These are phyloP conservation scores for Corvus cornix DNA, from an alignment of 2,113 vertebrate genomes.

Conservation along the genomic window DNA sequence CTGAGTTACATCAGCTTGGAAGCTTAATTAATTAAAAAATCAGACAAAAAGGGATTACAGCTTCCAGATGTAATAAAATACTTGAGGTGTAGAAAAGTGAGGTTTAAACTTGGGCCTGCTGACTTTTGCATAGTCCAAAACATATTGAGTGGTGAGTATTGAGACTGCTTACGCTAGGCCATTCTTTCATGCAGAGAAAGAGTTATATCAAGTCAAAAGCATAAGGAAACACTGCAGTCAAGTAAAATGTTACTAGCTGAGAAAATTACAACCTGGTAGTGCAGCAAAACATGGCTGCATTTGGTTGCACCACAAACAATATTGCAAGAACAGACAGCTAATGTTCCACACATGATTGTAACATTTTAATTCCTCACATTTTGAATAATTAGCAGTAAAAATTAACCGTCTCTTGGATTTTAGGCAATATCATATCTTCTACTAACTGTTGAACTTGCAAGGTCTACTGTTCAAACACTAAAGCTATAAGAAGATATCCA, in stretches of 20 bases:
- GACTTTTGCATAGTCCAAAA: not conserved
- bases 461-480: not conserved
- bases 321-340: not conserved
- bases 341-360: not conserved
- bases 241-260: not conserved
- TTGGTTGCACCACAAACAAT: not conserved
- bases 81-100: not conserved
- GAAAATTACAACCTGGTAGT: not conserved
- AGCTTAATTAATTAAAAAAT: not conserved
- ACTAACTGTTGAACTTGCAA: not conserved
- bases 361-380: not conserved
- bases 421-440: not conserved
- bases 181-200: not conserved
- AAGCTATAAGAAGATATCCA: not conserved
- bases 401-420: not conserved
- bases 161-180: not conserved
- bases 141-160: not conserved
- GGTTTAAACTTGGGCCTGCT: not conserved
- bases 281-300: not conserved
- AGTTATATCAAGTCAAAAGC: not conserved
- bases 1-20: not conserved
- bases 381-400: not conserved
- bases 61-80: not conserved
- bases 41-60: not conserved
- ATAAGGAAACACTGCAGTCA: not conserved